These are phyloP conservation scores for Cryptomyrus ogoouensis DNA, from an alignment of 2,113 vertebrate genomes.

Conservation along the genomic window DNA sequence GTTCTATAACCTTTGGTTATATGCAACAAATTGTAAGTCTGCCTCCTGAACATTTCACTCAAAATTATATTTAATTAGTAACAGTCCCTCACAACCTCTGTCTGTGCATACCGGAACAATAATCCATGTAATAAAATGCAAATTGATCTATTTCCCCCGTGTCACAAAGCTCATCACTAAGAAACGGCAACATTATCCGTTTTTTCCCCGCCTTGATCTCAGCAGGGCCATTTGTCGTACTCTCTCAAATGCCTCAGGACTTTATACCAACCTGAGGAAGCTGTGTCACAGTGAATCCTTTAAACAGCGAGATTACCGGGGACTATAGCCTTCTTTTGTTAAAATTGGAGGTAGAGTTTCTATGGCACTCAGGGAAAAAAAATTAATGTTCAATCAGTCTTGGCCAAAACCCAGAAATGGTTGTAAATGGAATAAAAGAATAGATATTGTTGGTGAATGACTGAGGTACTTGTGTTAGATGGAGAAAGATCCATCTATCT, in stretches of 20 bases:
- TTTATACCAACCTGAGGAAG: not conserved
- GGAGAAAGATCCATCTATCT: not conserved
- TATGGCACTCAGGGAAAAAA: not conserved
- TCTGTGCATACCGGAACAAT: not conserved
- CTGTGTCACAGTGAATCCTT: slow-evolving; percentile 4
- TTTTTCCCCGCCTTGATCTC: not conserved
- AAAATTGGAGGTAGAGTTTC: not conserved
- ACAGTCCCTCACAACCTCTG: not conserved
- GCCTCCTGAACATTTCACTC: not conserved
- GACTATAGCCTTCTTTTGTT: not conserved
- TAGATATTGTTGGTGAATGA: not conserved
- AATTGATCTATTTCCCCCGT: slow-evolving; percentile 1
- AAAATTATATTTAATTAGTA: slow-evolving; percentile 1
- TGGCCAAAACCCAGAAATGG: not conserved
- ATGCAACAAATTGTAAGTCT: not conserved
- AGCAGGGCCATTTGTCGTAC: not conserved
- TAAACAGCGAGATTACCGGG: not conserved
- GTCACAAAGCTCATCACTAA: not conserved
- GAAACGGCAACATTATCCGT: not conserved
- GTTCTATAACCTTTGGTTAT: not conserved
- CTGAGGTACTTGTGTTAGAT: not conserved
- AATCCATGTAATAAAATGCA: slow-evolving; percentile 1
- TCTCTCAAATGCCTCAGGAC: not conserved
- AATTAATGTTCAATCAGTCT: not conserved
- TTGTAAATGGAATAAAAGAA: not conserved